Percentiles rank a stretch among this genome's conserved stretches.
Conservation (phyloP, 2,113 vertebrate genomes). For the Saimiri boliviensis region DNA sequence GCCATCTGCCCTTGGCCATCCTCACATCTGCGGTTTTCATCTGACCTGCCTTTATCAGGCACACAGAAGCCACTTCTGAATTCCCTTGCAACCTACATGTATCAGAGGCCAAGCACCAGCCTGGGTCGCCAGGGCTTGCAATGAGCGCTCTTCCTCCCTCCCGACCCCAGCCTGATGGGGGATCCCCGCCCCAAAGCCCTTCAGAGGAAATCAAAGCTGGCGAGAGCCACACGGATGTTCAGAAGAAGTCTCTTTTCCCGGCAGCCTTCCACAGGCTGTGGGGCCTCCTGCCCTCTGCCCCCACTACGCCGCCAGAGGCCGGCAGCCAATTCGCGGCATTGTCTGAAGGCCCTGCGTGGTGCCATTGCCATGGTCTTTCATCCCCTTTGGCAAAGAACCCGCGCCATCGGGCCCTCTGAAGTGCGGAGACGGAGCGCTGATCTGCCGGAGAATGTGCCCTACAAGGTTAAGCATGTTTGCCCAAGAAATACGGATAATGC, state of each 20-base stretch:
- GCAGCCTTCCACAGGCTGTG: not conserved
- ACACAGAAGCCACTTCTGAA: not conserved
- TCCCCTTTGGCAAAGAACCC: not conserved
- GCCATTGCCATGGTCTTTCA: accelerated
- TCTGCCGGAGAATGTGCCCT: constrained; percentile 74
- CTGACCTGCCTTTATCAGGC: accelerated
- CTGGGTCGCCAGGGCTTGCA: not conserved
- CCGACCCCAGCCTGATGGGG: accelerated
- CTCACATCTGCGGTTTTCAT: too few species aligned
- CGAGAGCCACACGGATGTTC: accelerated
- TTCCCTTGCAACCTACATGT: accelerated
- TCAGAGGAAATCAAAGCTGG: not conserved
- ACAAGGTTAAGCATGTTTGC: constrained; percentile 83
- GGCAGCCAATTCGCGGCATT: not conserved
- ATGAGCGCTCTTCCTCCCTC: not conserved
- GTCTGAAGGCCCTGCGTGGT: not conserved
- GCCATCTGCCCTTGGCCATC: accelerated
- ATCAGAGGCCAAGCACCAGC: not conserved
- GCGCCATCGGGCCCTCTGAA: constrained; percentile 19
- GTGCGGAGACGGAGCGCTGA: constrained; percentile 73
- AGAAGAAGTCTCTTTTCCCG: not conserved
- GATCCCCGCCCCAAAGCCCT: not conserved
- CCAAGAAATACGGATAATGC: constrained; percentile 78
- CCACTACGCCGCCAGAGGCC: accelerated
- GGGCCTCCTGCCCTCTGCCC: not conserved